Evolutionary conservation across 2,113 vertebrate species (phyloP).

Genomic region (Aramus guarauna): DNA sequence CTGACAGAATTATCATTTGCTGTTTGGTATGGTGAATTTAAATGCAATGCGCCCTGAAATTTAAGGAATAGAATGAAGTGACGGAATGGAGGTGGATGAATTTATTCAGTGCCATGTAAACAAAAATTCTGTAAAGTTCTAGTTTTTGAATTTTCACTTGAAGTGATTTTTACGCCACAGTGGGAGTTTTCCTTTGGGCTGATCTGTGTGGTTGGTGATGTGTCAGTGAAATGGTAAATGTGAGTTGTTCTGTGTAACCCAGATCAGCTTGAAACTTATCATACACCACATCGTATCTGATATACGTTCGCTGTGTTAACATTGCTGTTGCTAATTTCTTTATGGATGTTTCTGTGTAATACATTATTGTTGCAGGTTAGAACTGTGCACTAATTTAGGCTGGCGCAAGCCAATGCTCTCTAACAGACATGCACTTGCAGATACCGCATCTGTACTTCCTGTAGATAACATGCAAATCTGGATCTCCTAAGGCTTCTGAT

Average conservation of each 20-base stretch:
- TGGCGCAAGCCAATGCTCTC: background rate
- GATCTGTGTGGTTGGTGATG: background rate
- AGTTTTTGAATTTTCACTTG: background rate
- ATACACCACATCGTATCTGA: background rate
- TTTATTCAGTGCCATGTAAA: background rate
- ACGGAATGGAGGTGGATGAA: fast-evolving
- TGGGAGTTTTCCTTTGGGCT: background rate
- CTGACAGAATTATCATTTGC: slow-evolving; percentile 15
- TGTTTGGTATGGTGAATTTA: background rate
- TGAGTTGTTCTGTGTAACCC: background rate
- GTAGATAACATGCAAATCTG: background rate
- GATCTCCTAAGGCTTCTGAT: background rate
- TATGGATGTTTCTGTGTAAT: background rate
- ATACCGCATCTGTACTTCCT: background rate
- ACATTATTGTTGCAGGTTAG: background rate
- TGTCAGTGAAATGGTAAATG: background rate
- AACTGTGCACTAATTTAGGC: background rate
- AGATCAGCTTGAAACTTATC: background rate
- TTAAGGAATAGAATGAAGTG: background rate
- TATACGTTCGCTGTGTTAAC: background rate
- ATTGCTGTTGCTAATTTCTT: background rate
- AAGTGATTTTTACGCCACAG: background rate
- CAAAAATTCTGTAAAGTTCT: background rate
- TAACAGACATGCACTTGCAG: background rate
- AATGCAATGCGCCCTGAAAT: background rate